These are phyloP conservation scores for Anaspis maculata DNA, from an alignment of 2,888 invertebrate species.

Conservation along the genomic window DNA sequence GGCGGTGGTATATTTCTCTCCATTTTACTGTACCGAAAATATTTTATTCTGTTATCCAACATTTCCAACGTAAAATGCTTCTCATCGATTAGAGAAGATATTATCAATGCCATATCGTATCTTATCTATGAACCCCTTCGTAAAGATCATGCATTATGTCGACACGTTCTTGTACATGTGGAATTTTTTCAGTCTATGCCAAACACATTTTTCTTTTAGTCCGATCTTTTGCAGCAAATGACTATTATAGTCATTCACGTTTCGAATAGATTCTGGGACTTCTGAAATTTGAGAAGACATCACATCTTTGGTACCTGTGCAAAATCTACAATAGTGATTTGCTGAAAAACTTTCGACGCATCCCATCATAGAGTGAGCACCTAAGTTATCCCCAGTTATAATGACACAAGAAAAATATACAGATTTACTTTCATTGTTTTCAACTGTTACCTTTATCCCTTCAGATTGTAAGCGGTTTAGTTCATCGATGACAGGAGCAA, in stretches of 20 bases:
- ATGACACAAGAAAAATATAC: not conserved
- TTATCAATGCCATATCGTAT: slow-evolving; percentile 13
- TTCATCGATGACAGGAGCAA: slow-evolving; percentile 1
- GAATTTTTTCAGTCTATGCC: slow-evolving; percentile 7
- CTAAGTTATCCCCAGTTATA: not conserved
- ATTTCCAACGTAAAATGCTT: slow-evolving; percentile 8
- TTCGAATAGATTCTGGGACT: not conserved
- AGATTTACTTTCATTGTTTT: not conserved
- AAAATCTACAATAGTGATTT: not conserved
- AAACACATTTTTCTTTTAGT: slow-evolving; percentile 8
- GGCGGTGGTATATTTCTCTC: slow-evolving; percentile 15
- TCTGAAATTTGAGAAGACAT: not conserved
- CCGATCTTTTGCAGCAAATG: slow-evolving; percentile 2
- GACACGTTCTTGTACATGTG: slow-evolving; percentile 9
- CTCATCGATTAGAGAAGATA: slow-evolving; percentile 8
- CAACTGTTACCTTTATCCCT: not conserved
- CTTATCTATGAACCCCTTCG: slow-evolving; percentile 13
- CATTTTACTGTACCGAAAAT: slow-evolving; percentile 6
- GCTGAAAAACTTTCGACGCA: not conserved
- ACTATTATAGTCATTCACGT: not conserved
- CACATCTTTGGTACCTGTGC: not conserved
- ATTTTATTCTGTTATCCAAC: slow-evolving; percentile 13
- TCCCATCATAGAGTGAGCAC: not conserved
- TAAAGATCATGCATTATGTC: slow-evolving; percentile 16
- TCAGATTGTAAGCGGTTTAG: not conserved